phyloP scores from a whole-genome alignment of 2,113 vertebrate genomes.

The Podarcis raffonei region DNA sequence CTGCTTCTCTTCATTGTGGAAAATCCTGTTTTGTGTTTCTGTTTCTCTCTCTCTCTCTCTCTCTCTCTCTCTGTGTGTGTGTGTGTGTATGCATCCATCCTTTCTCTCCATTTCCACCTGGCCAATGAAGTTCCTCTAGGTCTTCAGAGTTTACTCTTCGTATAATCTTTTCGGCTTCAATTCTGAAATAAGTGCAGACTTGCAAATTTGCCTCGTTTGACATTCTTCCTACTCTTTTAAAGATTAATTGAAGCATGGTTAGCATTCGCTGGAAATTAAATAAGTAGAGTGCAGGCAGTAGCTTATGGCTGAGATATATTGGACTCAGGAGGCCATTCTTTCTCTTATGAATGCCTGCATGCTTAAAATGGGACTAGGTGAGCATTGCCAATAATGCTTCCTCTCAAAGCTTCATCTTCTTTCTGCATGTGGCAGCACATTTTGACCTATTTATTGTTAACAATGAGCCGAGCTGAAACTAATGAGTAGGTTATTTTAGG shows the following conservation, averaged over 20 bases:
- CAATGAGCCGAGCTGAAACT: slow-evolving; percentile 69
- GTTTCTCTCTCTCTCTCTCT: no score
- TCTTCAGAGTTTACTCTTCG: slow-evolving; percentile 7
- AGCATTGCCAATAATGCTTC: slow-evolving; percentile 61
- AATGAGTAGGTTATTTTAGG: slow-evolving; percentile 74
- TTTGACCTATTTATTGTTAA: slow-evolving; percentile 76
- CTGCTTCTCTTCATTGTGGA: background rate
- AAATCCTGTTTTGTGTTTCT: no score
- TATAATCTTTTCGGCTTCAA: slow-evolving; percentile 36
- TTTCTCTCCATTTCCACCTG: background rate
- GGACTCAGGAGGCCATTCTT: slow-evolving; percentile 54
- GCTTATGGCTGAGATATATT: slow-evolving; percentile 64
- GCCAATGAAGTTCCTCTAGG: background rate
- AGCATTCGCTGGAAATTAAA: slow-evolving; percentile 48
- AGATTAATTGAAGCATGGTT: slow-evolving; percentile 42
- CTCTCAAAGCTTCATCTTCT: slow-evolving; percentile 58
- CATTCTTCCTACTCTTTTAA: slow-evolving; percentile 31
- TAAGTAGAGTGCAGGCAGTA: slow-evolving; percentile 43
- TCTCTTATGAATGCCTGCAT: slow-evolving; percentile 54
- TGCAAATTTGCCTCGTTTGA: slow-evolving; percentile 30
- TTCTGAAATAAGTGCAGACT: background rate
- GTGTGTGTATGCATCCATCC: background rate
- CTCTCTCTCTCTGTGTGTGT: background rate
- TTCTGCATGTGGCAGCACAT: slow-evolving; percentile 64
- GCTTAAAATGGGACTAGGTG: slow-evolving; percentile 72